Evolutionary conservation across 2,888 invertebrate genomes (phyloP), one percentile per base, ranked within the genome.

Genomic region (Lymantria monacha): DNA sequence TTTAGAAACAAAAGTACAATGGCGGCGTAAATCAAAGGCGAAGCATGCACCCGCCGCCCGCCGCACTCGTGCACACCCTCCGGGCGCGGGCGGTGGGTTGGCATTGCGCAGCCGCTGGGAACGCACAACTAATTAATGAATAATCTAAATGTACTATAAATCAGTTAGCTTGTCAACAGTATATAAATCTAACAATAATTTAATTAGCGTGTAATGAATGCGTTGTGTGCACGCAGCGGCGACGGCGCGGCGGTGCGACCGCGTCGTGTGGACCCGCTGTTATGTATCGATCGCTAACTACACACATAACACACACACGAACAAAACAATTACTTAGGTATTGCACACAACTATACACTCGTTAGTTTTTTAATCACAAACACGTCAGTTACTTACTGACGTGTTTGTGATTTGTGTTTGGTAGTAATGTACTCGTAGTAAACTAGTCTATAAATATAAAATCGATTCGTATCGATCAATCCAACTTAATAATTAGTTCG

Each of bases 111-210:
- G 9, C 8, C 37, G 15, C 10, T 40, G 11, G 30, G 41, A 48
- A 44, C 43, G 51, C 44, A 41, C 0, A 41, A 9, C 2, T 41
- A 41, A 41, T 41, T 41, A 41, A 41, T 14, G 13, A 14, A 14
- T 41, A 14, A 2, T 41, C 9, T 5, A 41, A 41, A 7, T 14
- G 12, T 13, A 44, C 51, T 14, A 50, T 64, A 58, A 66, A 62
- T 66, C 66, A 66, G 50, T 46, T 31, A 11, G 47, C 53, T 15
- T 53, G 66, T 62, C 49, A 47, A 30, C 38, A 56, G 43, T 48
- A 33, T 10, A 33, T 33, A 58, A 56, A 55, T 54, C 51, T 53
- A 48, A 53, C 48, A 59, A 51, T 59, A 51, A 57, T 54, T 50
- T 59, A 56, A 66, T 63, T 59, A 61, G 45, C 36, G 41, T 42